Evolutionary conservation across 2,888 invertebrate species (phyloP), one percentile per base, ranked within the genome.

Genomic region (Crocallis elinguaria): DNA sequence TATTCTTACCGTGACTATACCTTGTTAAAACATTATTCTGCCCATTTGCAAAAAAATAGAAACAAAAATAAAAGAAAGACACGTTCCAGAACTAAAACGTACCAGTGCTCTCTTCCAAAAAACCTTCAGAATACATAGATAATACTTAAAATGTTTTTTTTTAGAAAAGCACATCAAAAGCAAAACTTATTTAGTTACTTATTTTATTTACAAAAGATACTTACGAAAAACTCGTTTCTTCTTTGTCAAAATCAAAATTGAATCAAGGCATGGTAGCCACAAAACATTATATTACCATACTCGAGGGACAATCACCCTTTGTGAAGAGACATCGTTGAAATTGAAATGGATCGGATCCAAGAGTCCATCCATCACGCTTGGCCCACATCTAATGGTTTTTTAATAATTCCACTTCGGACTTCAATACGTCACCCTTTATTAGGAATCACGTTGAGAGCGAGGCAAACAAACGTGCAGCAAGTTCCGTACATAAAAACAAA

Each of bases 291-390:
- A 82, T 84, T 84, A 79, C 72, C 80, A 79, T 78, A 77, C 84
- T 74, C 81, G 48, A 60, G 86, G 86, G 84, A 86, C 71, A 71
- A 69, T 80, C 86, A 85, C 88, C 88, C 88, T 83, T 87, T 84
- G 71, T 75, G 72, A 73, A 75, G 75, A 82, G 79, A 81, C 79
- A 76, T 71, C 64, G 71, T 73, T 76, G 75, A 77, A 88, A 90
- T 90, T 90, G 90, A 90, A 88, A 91, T 90, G 90, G 90, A 91
- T 91, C 82, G 88, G 75, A 84, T 84, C 79, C 75, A 71, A 84
- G 84, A 84, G 88, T 78, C 85, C 88, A 90, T 91, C 90, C 80
- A 90, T 91, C 90, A 90, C 77, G 73, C 73, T 83, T 86, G 84
- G 74, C 80, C 83, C 76, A 80, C 70, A 79, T 88, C 83, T 88